phyloP scores from a whole-genome alignment of 2,113 vertebrate species.

The Trematocara nigrifrons region DNA sequence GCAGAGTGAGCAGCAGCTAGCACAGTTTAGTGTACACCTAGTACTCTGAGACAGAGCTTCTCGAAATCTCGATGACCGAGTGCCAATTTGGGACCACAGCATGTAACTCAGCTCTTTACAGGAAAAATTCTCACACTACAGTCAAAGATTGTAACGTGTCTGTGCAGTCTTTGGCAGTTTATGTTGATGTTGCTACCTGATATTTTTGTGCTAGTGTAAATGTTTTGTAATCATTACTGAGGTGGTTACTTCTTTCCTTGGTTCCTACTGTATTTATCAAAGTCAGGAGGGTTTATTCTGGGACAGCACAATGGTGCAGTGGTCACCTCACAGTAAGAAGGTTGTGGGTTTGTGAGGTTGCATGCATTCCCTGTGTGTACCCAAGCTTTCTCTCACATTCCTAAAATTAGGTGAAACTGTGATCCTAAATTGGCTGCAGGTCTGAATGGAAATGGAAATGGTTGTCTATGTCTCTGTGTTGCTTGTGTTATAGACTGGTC shows the following conservation, averaged over 20 bases:
- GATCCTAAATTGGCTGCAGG: not conserved
- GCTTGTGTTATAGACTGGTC: not conserved
- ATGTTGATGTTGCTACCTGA: not conserved
- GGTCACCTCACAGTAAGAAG: not conserved
- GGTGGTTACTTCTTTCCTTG: not conserved
- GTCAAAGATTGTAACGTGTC: not conserved
- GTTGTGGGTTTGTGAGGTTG: not conserved
- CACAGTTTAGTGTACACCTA: not conserved
- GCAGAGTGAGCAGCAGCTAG: not conserved
- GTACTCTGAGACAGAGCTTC: not conserved
- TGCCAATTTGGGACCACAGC: not conserved
- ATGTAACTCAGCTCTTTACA: not conserved
- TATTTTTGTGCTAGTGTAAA: not conserved
- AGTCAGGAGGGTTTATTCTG: not conserved
- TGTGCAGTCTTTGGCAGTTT: not conserved
- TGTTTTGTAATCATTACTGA: not conserved
- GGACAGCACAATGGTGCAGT: not conserved
- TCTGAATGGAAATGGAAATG: not conserved
- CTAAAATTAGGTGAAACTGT: not conserved
- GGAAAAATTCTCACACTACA: not conserved
- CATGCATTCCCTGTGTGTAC: not conserved
- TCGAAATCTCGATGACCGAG: not conserved
- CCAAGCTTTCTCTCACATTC: not conserved
- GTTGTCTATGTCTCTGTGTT: not conserved
- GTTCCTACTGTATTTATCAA: not conserved